Base-by-base conservation (phyloP, 2,113 vertebrate genomes). In the Epinephelus fuscoguttatus region DNA sequence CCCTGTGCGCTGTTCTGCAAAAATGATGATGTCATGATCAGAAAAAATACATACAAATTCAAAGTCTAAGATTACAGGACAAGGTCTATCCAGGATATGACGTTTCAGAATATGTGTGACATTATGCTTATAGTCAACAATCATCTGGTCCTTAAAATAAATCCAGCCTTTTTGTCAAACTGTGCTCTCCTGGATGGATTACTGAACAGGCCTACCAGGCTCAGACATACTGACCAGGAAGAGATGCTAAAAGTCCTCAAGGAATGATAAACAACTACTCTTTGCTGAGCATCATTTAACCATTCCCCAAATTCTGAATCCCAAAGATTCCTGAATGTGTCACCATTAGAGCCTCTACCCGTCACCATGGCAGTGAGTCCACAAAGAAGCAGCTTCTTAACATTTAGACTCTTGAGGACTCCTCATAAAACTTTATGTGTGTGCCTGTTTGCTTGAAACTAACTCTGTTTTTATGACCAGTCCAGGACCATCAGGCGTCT, bases 21-120 rank as follows among this genome's bases (percentile, higher is more conserved):
- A 80, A 14, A 66, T 6, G 5, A 70, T 63, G 56, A 61, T 23
- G 53, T 69, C 78, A 78, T 55, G 69, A 60, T 62, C 15, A 50
- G 63, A 21, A 25, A 27, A 19, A 37, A 25, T 17, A 23, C 11
- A 25, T 18, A 68, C 0, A 37, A 50, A 40, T 64, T 0, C 5
- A 19, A 66, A 50, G 15, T 47, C 10, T 6, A 18, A 67, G 18
- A 57, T 42, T 19, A 23, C 15, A 6, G 8, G 9, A 14, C 30
- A 25, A 49, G 6, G 59, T 55, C 49, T 25, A 55, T 9, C 12
- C 37, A 66, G 60, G 21, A 55, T 45, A 21, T 21, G 40, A 15
- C 2, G 23, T 45, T 45, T 45, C 12, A 23, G 37, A 45, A 64
- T 3, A 45, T 67, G 13, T 57, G 52, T 5, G 8, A 7, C 7